Percentiles rank a stretch among this genome's conserved stretches.
phyloP scores from a whole-genome alignment of 2,888 invertebrate species.

The Xanthia togata region DNA sequence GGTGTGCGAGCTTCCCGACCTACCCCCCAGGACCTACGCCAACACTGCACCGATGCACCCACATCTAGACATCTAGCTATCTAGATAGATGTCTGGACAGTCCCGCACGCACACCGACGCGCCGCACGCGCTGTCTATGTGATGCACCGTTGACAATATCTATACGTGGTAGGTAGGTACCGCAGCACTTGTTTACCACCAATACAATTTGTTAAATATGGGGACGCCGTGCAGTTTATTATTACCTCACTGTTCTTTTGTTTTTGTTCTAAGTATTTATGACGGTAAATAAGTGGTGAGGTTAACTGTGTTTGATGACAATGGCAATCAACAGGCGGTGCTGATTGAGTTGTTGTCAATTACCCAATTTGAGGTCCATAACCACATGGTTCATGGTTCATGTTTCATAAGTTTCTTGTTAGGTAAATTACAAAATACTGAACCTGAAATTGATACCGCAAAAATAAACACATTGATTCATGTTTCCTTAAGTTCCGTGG shows the following conservation, averaged over 20 bases:
- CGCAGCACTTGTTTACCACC: constrained; percentile 56
- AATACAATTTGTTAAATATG: constrained; percentile 49
- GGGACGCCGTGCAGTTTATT: constrained; percentile 21
- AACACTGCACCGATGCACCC: constrained; percentile 87
- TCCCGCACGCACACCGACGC: constrained; percentile 59
- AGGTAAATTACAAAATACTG: background rate
- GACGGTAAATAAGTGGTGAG: background rate
- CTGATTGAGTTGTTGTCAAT: background rate
- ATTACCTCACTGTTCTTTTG: constrained; percentile 28
- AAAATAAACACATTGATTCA: background rate
- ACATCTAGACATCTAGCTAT: constrained; percentile 82
- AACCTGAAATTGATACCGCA: background rate
- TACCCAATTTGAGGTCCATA: background rate
- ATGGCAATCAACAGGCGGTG: constrained; percentile 5
- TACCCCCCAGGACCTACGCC: constrained; percentile 86
- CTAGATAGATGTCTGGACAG: constrained; percentile 75
- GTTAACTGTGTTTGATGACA: background rate
- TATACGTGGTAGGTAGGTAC: constrained; percentile 31
- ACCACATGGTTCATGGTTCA: background rate
- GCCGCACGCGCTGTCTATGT: constrained; percentile 29
- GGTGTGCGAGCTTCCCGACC: constrained; percentile 66
- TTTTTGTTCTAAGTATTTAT: constrained; percentile 7
- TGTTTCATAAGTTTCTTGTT: too few relatives aligned
- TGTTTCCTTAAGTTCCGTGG: background rate
- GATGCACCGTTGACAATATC: constrained; percentile 54